phyloP scores from a whole-genome alignment of 1,140 invertebrate species.

The Megathymus violae region DNA sequence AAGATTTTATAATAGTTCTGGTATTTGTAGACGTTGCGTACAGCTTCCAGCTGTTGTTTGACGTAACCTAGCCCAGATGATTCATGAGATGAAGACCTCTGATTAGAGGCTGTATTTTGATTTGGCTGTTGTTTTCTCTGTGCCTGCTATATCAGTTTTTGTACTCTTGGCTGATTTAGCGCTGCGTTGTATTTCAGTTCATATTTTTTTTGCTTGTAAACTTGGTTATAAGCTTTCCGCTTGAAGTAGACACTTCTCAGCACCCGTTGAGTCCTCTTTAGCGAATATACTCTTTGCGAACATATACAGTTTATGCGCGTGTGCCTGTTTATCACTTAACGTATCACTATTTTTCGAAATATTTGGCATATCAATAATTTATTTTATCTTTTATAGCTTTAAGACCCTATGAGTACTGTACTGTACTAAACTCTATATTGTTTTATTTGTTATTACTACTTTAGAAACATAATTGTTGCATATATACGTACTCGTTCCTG shows the following conservation, averaged over 20 bases:
- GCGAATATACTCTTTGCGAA: neutral
- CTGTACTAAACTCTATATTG: too few species aligned
- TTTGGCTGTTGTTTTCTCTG: neutral
- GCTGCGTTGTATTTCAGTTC: neutral
- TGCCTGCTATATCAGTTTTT: neutral
- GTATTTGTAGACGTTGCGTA: neutral
- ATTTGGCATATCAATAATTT: too few species aligned
- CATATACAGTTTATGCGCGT: neutral
- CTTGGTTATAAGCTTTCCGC: neutral
- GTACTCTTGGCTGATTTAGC: neutral
- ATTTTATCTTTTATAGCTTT: too few species aligned
- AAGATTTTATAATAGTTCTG: neutral
- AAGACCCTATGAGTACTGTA: too few species aligned
- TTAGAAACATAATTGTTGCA: too few species aligned
- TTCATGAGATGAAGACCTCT: neutral
- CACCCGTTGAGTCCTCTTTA: neutral
- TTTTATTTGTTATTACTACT: too few species aligned
- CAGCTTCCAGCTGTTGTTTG: neutral
- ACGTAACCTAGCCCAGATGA: neutral
- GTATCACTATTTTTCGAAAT: neutral
- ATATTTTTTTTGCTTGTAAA: neutral
- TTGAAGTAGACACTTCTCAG: neutral
- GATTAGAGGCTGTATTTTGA: neutral
- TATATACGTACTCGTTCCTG: too few species aligned
- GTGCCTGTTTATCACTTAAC: neutral